phyloP scores from a whole-genome alignment of 2,888 invertebrate genomes.

The Parascotia fuliginaria region DNA sequence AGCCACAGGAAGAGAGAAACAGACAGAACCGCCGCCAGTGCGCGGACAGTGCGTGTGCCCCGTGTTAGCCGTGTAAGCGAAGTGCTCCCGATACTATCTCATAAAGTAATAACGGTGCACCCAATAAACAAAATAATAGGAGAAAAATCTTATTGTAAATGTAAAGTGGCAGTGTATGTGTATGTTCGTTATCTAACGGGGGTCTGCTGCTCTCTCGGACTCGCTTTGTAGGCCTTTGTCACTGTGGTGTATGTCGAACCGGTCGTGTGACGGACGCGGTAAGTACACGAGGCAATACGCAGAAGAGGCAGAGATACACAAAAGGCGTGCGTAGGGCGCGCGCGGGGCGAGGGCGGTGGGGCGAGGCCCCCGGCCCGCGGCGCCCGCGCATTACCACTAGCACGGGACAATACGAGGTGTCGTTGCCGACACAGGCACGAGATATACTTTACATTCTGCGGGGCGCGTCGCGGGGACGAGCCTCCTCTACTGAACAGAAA shows the following conservation, averaged over 20 bases:
- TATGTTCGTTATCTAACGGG: slow-evolving; percentile 80
- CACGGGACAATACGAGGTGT: slow-evolving; percentile 73
- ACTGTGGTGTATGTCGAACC: slow-evolving; percentile 79
- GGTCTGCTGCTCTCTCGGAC: slow-evolving; percentile 87
- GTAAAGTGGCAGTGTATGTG: slow-evolving; percentile 82
- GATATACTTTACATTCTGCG: slow-evolving; percentile 81
- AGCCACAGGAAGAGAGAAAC: slow-evolving; percentile 87
- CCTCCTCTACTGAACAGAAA: slow-evolving; percentile 86
- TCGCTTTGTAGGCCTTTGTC: slow-evolving; percentile 85
- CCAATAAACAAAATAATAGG: slow-evolving; percentile 66
- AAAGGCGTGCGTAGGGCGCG: slow-evolving; percentile 73
- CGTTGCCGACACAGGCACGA: slow-evolving; percentile 69
- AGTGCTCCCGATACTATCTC: slow-evolving; percentile 77
- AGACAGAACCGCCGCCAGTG: slow-evolving; percentile 86
- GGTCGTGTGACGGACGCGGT: slow-evolving; percentile 69
- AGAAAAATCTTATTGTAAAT: slow-evolving; percentile 69
- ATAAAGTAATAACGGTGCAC: slow-evolving; percentile 70
- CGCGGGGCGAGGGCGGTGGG: slow-evolving; percentile 71
- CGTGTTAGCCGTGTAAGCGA: slow-evolving; percentile 79
- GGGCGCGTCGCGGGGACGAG: slow-evolving; percentile 81
- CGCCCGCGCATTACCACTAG: slow-evolving; percentile 73
- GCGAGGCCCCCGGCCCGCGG: slow-evolving; percentile 70
- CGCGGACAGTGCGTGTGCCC: slow-evolving; percentile 78
- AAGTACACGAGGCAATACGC: slow-evolving; percentile 76
- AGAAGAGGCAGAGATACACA: slow-evolving; percentile 79